Base-by-base conservation (phyloP, 2,797 vertebrate genomes). In the Oryzias sinensis region DNA sequence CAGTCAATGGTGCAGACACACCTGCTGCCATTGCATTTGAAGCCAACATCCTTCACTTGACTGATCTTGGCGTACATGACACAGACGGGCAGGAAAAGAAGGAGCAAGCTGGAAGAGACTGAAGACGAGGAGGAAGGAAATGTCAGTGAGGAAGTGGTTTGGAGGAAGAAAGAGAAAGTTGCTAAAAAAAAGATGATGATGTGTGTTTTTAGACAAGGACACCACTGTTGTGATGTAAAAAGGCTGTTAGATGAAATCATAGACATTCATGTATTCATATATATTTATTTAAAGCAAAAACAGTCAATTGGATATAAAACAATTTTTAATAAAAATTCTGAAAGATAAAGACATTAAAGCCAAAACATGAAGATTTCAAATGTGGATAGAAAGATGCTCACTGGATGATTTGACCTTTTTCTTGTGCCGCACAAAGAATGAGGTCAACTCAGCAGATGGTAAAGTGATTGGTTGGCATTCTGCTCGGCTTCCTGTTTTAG, bases 361-460 rank as follows among this genome's bases (percentile, higher is more conserved):
- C 56, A 20, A 56, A 46, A 42, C 14, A 43, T 43, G 44, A 46
- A 46, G 27, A 53, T 59, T 51, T 59, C 8, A 55, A 48, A 55
- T 14, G 2, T 49, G 33, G 44, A 45, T 47, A 57, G 64, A 63
- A 18, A 27, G 47, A 24, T 49, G 43, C 5, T 24, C n/a, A 27
- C 24, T 51, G 52, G 49, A 66, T 17, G 44, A 17, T 43, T 17
- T 54, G 54, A 71, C 52, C 63, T 78, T 43, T 14, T 20, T 46
- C 59, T 20, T n/a, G 41, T 59, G 56, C 52, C 22, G 17, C 45
- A 18, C 42, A 54, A 49, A 14, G 59, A 53, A 44, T 40, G 50
- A 72, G 72, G 69, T 80, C 72, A 66, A 24, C 54, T 71, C 74
- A 72, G 70, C 80, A 79, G 75, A 87, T 77, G 81, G 67, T 57